Percentiles rank a stretch among this genome's conserved stretches.
Evolutionary conservation across 2,797 vertebrate genomes (phyloP).

Genomic region (Sphenodon punctatus): DNA sequence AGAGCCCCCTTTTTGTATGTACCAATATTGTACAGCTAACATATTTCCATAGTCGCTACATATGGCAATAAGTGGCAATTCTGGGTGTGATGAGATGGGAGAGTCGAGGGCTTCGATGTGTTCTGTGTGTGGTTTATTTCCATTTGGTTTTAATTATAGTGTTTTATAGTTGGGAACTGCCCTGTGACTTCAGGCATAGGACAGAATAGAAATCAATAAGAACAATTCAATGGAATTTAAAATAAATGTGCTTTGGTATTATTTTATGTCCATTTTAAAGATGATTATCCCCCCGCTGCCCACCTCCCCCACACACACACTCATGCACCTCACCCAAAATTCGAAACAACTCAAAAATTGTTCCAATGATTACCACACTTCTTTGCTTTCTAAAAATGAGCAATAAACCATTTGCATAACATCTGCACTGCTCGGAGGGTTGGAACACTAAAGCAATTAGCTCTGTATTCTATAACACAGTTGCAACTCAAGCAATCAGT

Average conservation of each 20-base stretch:
- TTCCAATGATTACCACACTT: slow-evolving; percentile 51
- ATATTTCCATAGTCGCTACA: not conserved
- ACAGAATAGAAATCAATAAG: too few relatives aligned
- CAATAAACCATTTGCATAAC: slow-evolving; percentile 69
- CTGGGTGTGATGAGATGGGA: too few relatives aligned
- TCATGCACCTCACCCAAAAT: too few relatives aligned
- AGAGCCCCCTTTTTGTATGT: not conserved
- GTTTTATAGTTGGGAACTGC: too few relatives aligned
- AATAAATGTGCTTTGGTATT: not conserved
- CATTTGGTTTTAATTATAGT: too few relatives aligned
- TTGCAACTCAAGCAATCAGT: slow-evolving; percentile 15
- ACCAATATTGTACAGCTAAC: not conserved
- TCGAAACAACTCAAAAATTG: slow-evolving; percentile 6
- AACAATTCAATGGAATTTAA: not conserved
- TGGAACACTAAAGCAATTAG: slow-evolving; percentile 66
- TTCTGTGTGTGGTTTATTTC: too few relatives aligned
- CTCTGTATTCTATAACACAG: slow-evolving; percentile 45
- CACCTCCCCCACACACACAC: not conserved
- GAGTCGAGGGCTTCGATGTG: too few relatives aligned
- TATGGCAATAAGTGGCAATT: too few relatives aligned
- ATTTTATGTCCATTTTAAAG: too few relatives aligned
- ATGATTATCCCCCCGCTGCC: not conserved
- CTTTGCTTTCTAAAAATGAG: slow-evolving; percentile 66
- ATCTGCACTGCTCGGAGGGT: slow-evolving; percentile 70
- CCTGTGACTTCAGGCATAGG: too few relatives aligned